Evolutionary conservation across 2,888 invertebrate species (phyloP).

Genomic region (Dasypolia templi): DNA sequence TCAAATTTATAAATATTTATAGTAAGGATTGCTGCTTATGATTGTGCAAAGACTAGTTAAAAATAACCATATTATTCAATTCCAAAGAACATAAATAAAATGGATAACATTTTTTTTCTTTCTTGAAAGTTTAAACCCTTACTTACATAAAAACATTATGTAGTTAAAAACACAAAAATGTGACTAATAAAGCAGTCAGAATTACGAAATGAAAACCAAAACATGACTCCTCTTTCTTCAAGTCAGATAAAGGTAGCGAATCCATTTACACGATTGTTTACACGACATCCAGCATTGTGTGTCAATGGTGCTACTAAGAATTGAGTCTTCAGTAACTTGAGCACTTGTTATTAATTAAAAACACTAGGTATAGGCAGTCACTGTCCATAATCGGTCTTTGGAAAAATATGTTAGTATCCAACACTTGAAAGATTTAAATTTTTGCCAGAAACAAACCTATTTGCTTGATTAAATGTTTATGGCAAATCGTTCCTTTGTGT

Average conservation of each 20-base stretch:
- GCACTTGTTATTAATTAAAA: conserved; percentile 17
- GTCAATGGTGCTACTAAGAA: conserved; percentile 41
- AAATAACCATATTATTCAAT: no score
- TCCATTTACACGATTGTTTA: conserved; percentile 38
- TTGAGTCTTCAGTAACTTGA: conserved; percentile 18
- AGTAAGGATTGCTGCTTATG: no score
- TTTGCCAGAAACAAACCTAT: not conserved
- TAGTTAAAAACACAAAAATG: no score
- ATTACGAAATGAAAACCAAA: not conserved
- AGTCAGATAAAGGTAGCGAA: conserved; percentile 5
- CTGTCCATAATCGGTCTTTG: not conserved
- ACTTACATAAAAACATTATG: no score
- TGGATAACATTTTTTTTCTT: no score
- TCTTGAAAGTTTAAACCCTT: no score
- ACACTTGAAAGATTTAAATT: not conserved
- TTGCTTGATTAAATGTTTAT: not conserved
- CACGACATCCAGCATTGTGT: conserved; percentile 11
- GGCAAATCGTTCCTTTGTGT: not conserved
- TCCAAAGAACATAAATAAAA: no score
- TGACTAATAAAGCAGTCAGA: not conserved
- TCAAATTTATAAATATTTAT: no score
- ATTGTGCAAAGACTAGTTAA: no score
- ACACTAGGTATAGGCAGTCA: not conserved
- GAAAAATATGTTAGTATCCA: not conserved
- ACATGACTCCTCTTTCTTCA: not conserved